Evolutionary conservation across 2,888 invertebrate genomes (phyloP), one percentile per base, ranked within the genome.

Genomic region (Xestobium rufovillosum): DNA sequence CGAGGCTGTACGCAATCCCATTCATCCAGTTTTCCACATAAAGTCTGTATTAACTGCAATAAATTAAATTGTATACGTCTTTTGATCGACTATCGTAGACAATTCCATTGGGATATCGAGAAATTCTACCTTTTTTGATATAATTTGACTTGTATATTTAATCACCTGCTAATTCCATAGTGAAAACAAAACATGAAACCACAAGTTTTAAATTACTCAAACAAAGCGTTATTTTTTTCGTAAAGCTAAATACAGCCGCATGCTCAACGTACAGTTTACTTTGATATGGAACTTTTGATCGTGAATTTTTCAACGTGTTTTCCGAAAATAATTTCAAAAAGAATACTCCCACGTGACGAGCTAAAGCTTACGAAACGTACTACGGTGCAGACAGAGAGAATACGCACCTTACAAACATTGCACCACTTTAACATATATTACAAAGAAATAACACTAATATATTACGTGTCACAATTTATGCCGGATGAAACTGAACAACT

Each of bases 1-100:
- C 58, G 69, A 69, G 66, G 67, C 66, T 53, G 66, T 64, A 57
- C 66, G 64, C 63, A 66, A 62, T 65, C 67, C 67, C 67, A 67
- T 67, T 66, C 67, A 67, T 67, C 62, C 66, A 65, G 64, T 59
- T 57, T 57, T 61, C 52, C 50, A 44, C 45, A 51, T 52, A 49
- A 49, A 55, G 46, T 52, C 48, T 48, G 46, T 47, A 47, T 53
- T 51, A 49, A 42, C 44, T 47, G 43, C 10, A 16, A 10, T 16
- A 38, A 44, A 45, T 43, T 48, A 47, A 39, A 42, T 38, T 36
- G 26, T 42, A 42, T 36, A n/a, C n/a, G 37, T 45, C 33, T 40
- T 28, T 26, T 19, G 29, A 36, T 27, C 30, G 28, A 34, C 15
- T 32, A 41, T n/a, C n/a, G n/a, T n/a, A n/a, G n/a, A n/a, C n/a